Conservation (phyloP, 2,113 vertebrate species). For the Gadus macrocephalus region DNA sequence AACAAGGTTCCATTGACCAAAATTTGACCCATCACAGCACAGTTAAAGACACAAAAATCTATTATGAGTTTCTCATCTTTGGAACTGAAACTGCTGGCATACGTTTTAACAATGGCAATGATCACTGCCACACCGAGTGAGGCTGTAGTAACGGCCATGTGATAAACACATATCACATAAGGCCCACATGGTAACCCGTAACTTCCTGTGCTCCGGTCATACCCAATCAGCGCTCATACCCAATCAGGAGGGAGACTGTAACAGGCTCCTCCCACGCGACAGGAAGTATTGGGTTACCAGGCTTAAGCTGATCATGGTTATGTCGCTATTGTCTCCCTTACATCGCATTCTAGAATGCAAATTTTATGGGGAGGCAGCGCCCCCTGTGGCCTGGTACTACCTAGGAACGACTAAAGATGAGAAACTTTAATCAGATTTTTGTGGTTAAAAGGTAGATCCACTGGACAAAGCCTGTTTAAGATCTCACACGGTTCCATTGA, state of each 20-base stretch:
- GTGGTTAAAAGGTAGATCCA: conserved; percentile 98
- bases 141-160: conserved; percentile 35
- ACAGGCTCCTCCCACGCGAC: conserved; percentile 59
- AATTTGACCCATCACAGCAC: conserved; percentile 97
- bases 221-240: conserved; percentile 54
- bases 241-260: conserved; percentile 58
- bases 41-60: conserved; percentile 99
- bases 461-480: conserved; percentile 99
- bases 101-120: conserved; percentile 30
- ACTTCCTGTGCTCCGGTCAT: conserved; percentile 62
- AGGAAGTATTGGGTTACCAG: conserved; percentile 64
- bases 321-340: conserved; percentile 42
- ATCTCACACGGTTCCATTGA: conserved; percentile 99
- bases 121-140: conserved; percentile 5
- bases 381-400: conserved; percentile 29
- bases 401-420: conserved; percentile 85
- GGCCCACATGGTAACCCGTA: conserved; percentile 62
- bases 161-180: conserved; percentile 45
- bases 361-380: conserved; percentile 28
- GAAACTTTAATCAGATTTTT: conserved; percentile 99
- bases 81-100: conserved; percentile 49
- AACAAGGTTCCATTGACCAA: conserved; percentile 97
- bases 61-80: conserved; percentile 99
- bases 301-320: conserved; percentile 36
- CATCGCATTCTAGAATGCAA: conserved; percentile 33